Conservation (phyloP, 2,113 vertebrate species). For the Clupea harengus region DNA sequence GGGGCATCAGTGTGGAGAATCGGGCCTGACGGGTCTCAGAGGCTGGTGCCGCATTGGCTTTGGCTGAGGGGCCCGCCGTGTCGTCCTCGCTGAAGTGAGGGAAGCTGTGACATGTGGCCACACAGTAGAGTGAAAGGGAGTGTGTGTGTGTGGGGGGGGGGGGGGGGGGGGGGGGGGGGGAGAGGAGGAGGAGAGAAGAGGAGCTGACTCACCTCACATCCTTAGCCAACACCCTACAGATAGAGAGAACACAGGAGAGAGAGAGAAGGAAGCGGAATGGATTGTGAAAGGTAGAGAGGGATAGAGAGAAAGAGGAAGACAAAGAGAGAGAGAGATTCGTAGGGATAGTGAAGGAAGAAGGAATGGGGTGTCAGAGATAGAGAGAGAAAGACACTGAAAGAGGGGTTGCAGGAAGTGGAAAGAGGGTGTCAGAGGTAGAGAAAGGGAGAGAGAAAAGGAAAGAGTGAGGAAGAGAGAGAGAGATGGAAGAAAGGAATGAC, state of each 20-base stretch:
- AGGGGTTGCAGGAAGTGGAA: background rate
- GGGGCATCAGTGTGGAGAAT: conserved; percentile 7
- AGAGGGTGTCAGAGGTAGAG: background rate
- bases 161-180: background rate
- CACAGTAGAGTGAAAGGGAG: background rate
- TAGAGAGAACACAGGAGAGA: background rate
- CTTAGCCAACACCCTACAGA: conserved; percentile 9
- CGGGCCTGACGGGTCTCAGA: background rate
- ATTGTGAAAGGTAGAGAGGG: background rate
- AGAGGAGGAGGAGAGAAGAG: background rate
- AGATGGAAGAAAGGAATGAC: background rate
- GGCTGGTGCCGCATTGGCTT: background rate
- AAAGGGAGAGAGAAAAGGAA: background rate
- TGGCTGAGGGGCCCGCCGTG: background rate
- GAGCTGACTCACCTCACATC: background rate
- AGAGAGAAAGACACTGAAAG: conserved; percentile 5
- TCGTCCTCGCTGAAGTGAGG: background rate
- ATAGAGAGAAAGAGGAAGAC: background rate
- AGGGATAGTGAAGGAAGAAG: background rate
- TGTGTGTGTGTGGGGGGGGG: background rate
- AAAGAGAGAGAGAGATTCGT: background rate
- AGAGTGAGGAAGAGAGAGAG: background rate
- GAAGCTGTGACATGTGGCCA: background rate
- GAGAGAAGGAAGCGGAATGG: background rate
- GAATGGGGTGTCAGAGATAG: conserved; percentile 20